Evolutionary conservation across 2,797 vertebrate species (phyloP).

Genomic region (Arrhamphus sclerolepis): DNA sequence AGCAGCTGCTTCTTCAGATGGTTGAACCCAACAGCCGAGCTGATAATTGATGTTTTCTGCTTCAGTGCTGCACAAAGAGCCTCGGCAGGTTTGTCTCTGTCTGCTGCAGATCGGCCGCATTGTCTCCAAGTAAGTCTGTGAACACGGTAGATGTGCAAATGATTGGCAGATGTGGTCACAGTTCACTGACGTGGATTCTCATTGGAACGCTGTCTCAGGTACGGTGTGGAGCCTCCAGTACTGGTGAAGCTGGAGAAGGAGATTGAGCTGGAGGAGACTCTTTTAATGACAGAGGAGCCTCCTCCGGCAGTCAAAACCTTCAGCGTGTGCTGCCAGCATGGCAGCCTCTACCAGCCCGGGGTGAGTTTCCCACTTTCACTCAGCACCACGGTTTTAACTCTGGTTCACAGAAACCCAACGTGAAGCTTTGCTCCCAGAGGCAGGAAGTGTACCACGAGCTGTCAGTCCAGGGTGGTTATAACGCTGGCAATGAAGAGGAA

Average conservation of each 20-base stretch:
- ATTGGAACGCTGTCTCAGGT: conserved; percentile 73
- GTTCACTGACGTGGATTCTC: too few species aligned
- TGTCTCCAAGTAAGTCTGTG: conserved; percentile 86
- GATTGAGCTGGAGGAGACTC: conserved; percentile 95
- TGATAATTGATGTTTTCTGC: background rate
- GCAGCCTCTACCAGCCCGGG: conserved; percentile 86
- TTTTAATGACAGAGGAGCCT: conserved; percentile 85
- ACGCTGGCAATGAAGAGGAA: too few species aligned
- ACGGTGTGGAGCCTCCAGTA: conserved; percentile 94
- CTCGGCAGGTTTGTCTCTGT: conserved; percentile 96
- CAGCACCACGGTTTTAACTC: too few species aligned
- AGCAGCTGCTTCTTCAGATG: too few species aligned
- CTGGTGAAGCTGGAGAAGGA: conserved; percentile 97
- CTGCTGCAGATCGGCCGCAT: conserved; percentile 95
- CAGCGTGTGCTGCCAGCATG: conserved; percentile 92
- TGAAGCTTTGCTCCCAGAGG: conserved; percentile 15
- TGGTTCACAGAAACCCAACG: background rate
- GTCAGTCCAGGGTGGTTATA: too few species aligned
- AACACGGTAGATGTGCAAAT: background rate
- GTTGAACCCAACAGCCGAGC: too few species aligned
- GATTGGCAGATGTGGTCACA: background rate
- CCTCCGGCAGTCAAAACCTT: conserved; percentile 84
- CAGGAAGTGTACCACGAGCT: background rate
- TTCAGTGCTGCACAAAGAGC: conserved; percentile 95
- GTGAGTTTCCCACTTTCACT: too few species aligned